Evolutionary conservation across 2,797 vertebrate genomes (phyloP), one percentile per base, ranked within the genome.

Genomic region (Pipistrellus kuhlii): DNA sequence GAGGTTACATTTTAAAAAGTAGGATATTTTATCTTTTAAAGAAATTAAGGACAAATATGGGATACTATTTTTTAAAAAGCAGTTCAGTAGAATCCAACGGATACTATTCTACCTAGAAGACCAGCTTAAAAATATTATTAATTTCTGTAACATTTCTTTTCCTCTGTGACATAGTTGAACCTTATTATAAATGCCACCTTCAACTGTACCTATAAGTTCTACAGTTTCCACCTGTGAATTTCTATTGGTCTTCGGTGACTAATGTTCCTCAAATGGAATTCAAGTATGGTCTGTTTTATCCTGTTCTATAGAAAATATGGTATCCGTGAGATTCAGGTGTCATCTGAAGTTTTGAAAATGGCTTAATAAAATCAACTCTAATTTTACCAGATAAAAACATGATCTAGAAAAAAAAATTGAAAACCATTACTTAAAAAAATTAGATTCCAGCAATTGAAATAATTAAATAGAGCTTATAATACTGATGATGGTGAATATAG

Each of bases 311-410:
- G 59, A 44, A 64, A 91, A 73, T 27, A 78, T 1, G 5, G 13
- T 41, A 66, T 51, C 68, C 15, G 6, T 32, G 68, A 93, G 51
- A 88, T 73, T 77, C 20, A 76, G 25, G 9, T 46, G 25, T 78
- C 75, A 78, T 51, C 25, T 76, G 17, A n/a, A 86, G 35, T 83
- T 81, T 88, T 15, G n/a, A 78, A 57, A 94, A 95, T 32, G 9
- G 41, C 27, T 73, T 87, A 81, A 94, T 83, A 78, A 93, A 76
- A 23, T 80, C 59, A 85, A 88, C n/a, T 88, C 13, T 71, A 75
- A 85, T 72, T 95, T 93, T 84, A 92, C 21, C 38, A 90, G 21
- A 46, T 95, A 80, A 90, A 94, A 92, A 94, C 80, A 32, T 53
- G n/a, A 88, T 20, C 1, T 81, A 76, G n/a, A 41, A 77, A 94